A percentile compares a stretch with the other conserved stretches of the same genome.
These are phyloP conservation scores for Progne subis DNA, from an alignment of 2,113 vertebrate species.

Conservation along the genomic window DNA sequence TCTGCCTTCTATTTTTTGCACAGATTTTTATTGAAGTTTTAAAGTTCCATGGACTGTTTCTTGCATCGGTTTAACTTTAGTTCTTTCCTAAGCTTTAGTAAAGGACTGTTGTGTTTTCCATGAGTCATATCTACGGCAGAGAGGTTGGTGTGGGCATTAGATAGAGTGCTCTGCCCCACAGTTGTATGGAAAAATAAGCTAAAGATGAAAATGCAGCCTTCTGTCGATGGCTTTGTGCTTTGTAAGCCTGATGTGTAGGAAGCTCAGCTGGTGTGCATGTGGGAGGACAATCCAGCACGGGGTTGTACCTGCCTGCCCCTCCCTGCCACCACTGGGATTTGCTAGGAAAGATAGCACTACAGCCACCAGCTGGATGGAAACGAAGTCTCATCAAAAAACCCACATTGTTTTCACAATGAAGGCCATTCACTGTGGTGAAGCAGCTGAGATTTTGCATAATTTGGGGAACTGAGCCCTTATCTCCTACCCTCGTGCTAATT, in stretches of 20 bases:
- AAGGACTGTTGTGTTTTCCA: background rate
- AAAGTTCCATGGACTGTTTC: background rate
- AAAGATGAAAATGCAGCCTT: background rate
- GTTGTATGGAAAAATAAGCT: background rate
- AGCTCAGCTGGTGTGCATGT: background rate
- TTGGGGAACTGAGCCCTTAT: constrained; percentile 30
- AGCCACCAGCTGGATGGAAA: background rate
- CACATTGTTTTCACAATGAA: background rate
- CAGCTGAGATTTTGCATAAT: constrained; percentile 40
- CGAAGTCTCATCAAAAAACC: accelerated
- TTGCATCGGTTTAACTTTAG: background rate
- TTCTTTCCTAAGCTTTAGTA: background rate
- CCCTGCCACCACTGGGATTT: accelerated
- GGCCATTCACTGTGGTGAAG: background rate
- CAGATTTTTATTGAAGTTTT: background rate
- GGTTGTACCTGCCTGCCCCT: background rate
- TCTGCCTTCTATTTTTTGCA: background rate
- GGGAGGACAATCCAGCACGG: background rate
- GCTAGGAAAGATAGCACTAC: background rate
- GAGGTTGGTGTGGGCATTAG: background rate
- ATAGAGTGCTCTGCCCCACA: background rate
- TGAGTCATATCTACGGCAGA: background rate
- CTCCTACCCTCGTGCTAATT: background rate
- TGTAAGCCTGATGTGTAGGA: background rate
- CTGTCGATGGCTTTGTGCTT: background rate